Conservation (phyloP, 35 echinoderm and acorn worm genomes). For the Amphiura filiformis region DNA sequence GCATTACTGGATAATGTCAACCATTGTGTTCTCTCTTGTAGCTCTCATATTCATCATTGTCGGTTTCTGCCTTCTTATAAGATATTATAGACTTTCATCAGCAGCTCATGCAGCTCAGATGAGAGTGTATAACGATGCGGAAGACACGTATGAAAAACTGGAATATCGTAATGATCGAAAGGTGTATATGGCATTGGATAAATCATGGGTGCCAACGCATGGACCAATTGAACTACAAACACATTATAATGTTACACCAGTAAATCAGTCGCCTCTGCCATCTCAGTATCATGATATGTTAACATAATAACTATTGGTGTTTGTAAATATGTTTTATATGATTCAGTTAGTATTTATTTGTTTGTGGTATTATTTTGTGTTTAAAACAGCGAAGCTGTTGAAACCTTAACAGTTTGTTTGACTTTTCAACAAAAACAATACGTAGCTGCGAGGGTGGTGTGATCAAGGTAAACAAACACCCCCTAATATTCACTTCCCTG, state of each 20-base stretch:
- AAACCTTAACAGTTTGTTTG: too few species aligned
- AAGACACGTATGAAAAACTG: background rate
- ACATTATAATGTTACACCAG: background rate
- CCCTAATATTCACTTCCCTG: too few species aligned
- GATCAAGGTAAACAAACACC: too few species aligned
- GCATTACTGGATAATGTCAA: background rate
- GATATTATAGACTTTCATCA: background rate
- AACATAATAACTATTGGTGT: too few species aligned
- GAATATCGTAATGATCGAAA: background rate
- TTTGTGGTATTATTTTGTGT: too few species aligned
- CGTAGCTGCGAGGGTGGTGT: too few species aligned
- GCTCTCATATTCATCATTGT: background rate
- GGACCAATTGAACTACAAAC: background rate
- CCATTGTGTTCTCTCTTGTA: background rate
- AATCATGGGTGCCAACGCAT: background rate
- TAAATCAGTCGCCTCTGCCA: background rate
- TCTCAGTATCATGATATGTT: too few species aligned
- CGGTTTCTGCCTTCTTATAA: background rate
- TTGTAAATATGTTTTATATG: too few species aligned
- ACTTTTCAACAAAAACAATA: too few species aligned
- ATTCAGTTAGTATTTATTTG: too few species aligned
- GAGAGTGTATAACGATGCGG: background rate
- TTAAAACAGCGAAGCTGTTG: too few species aligned
- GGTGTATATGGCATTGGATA: background rate
- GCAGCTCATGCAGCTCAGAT: background rate